Conservation (phyloP, 2,113 vertebrate species). For the Dicaeum eximium region DNA sequence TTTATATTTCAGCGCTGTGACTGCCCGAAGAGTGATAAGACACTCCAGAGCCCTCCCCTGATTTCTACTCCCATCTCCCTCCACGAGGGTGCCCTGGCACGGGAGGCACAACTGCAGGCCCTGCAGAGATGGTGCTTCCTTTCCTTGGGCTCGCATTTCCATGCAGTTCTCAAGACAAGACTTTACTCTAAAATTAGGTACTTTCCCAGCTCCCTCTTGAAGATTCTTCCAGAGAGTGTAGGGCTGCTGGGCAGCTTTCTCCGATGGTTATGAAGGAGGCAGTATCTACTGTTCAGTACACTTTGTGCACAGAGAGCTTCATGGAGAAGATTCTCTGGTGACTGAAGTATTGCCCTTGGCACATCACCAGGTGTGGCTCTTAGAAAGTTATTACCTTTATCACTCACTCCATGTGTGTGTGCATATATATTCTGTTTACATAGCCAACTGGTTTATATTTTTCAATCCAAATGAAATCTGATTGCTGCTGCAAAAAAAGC, state of each 20-base stretch:
- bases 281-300: fast-evolving
- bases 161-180: background rate
- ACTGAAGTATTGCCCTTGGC: background rate
- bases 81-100: fast-evolving
- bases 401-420: background rate
- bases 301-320: background rate
- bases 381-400: background rate
- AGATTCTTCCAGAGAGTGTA: background rate
- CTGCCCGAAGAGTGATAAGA: background rate
- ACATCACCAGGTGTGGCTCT: background rate
- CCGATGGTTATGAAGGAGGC: background rate
- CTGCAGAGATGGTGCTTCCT: background rate
- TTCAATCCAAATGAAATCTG: background rate
- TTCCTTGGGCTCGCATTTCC: fast-evolving
- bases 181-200: background rate
- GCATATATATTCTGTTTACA: background rate
- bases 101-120: fast-evolving
- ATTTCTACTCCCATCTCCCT: fast-evolving
- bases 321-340: background rate
- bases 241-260: background rate
- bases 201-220: background rate
- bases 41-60: background rate
- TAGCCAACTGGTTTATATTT: background rate
- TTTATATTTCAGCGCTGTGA: background rate
- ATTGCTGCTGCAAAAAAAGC: background rate